Percentiles rank a stretch among this genome's conserved stretches.
Conservation (phyloP, 2,113 vertebrate genomes). For the Notiomystis cincta region DNA sequence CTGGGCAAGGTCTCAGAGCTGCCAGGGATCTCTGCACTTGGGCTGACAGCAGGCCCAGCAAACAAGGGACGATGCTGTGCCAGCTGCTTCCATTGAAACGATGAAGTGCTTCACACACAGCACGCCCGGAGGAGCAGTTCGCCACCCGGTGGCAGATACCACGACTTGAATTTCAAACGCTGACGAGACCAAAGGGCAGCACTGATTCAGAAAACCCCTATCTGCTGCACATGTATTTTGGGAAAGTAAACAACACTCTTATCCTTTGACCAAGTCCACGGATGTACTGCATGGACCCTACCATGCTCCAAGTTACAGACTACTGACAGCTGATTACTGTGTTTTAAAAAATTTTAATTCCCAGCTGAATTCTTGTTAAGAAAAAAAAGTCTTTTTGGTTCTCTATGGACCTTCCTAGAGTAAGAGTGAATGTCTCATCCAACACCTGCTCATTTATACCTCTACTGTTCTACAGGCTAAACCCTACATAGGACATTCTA, state of each 20-base stretch:
- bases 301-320: background rate
- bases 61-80: background rate
- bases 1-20: background rate
- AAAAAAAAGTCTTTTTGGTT: background rate
- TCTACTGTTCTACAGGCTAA: background rate
- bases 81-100: background rate
- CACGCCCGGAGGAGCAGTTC: background rate
- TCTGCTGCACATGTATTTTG: fast-evolving
- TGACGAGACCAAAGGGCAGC: fast-evolving
- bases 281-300: background rate
- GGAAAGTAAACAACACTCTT: background rate
- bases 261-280: background rate
- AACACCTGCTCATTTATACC: background rate
- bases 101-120: background rate
- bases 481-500: background rate
- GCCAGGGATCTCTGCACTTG: background rate
- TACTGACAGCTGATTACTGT: background rate
- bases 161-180: background rate
- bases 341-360: background rate
- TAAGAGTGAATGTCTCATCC: background rate
- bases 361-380: background rate
- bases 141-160: slow-evolving; percentile 13
- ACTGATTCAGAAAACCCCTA: background rate
- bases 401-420: background rate
- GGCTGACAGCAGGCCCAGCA: background rate